phyloP scores from a whole-genome alignment of 35 echinoderm and acorn worm genomes.

The Anneissia japonica region DNA sequence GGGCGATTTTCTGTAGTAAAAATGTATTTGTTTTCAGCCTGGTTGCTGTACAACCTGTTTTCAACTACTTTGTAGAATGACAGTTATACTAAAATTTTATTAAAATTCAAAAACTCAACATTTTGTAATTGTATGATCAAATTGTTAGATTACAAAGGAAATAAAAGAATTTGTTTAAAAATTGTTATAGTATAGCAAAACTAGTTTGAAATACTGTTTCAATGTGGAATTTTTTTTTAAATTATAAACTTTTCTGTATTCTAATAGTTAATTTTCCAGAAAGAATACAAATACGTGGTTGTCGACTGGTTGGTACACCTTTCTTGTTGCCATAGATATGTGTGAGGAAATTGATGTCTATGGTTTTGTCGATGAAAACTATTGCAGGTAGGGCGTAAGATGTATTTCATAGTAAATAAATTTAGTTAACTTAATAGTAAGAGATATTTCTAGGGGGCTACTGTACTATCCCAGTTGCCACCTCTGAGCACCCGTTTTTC shows the following conservation, averaged over 20 bases:
- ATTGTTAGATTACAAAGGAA: too few relatives aligned
- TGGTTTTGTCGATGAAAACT: conserved; percentile 82
- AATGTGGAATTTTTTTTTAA: conserved; percentile 26
- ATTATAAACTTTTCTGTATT: conserved; percentile 17
- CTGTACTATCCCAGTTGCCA: too few relatives aligned
- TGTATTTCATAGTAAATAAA: too few relatives aligned
- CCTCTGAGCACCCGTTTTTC: too few relatives aligned
- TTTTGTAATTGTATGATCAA: too few relatives aligned
- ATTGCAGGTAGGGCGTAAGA: conserved; percentile 96
- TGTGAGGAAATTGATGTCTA: conserved; percentile 73
- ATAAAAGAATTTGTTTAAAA: too few relatives aligned
- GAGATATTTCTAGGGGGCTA: too few relatives aligned
- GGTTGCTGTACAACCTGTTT: not conserved
- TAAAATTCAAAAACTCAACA: too few relatives aligned
- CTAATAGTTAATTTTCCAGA: conserved; percentile 33
- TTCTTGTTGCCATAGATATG: conserved; percentile 74
- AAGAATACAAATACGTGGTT: conserved; percentile 76
- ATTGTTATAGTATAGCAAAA: not conserved
- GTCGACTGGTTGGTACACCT: conserved; percentile 88
- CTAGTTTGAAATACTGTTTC: not conserved
- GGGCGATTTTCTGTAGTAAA: not conserved
- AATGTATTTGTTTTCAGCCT: not conserved
- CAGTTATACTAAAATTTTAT: too few relatives aligned
- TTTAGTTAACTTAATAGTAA: too few relatives aligned
- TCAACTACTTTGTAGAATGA: too few relatives aligned